Conservation (phyloP, 2,797 vertebrate species). For the Prionace glauca region DNA sequence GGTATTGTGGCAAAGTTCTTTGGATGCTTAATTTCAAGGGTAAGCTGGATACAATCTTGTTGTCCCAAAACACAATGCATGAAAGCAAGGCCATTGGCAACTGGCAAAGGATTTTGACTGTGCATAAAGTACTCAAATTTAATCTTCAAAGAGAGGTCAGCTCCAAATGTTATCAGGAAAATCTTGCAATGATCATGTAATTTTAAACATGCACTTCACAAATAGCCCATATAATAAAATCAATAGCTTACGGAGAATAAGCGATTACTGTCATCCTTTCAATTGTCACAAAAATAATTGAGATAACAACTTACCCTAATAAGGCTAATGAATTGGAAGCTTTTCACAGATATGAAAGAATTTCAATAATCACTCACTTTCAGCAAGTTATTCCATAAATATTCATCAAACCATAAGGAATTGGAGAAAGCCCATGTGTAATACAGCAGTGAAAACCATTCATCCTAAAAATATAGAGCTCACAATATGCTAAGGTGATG, state of each 20-base stretch:
- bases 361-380: slow-evolving; percentile 3
- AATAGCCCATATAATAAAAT: slow-evolving; percentile 28
- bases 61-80: neutral
- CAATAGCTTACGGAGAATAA: neutral
- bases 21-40: neutral
- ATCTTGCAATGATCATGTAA: neutral
- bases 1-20: neutral
- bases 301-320: neutral
- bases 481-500: neutral
- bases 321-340: neutral
- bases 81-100: neutral
- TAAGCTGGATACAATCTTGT: neutral
- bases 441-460: neutral
- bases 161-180: neutral
- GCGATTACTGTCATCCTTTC: neutral
- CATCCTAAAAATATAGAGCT: neutral
- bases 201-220: neutral
- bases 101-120: neutral
- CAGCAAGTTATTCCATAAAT: neutral
- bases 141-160: neutral
- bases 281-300: neutral
- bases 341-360: slow-evolving; percentile 8
- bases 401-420: neutral
- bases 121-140: neutral
- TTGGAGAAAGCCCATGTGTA: neutral